phyloP scores from a whole-genome alignment of 2,113 vertebrate genomes.

The Tyto alba region DNA sequence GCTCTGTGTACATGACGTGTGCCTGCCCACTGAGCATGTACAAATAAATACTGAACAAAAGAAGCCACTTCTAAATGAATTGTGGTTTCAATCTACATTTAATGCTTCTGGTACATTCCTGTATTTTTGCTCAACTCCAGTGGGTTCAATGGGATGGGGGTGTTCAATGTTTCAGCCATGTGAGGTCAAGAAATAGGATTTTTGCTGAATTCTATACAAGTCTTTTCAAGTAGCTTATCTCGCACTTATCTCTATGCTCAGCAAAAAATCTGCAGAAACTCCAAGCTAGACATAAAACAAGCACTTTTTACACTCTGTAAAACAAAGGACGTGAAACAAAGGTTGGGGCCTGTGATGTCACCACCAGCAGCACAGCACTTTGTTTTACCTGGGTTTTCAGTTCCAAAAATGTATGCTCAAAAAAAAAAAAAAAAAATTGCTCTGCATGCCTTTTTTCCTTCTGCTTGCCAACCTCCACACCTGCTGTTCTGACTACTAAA shows the following conservation, averaged over 20 bases:
- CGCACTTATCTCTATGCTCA: not conserved
- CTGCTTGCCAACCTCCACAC: slow-evolving; percentile 37
- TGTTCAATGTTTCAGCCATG: not conserved
- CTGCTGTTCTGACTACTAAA: slow-evolving; percentile 38
- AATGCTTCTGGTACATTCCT: not conserved
- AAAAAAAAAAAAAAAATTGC: not conserved
- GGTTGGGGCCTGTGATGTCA: not conserved
- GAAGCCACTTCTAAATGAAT: not conserved
- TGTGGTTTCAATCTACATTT: not conserved
- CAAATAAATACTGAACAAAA: not conserved
- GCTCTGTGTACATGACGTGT: not conserved
- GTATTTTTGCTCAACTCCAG: not conserved
- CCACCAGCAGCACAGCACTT: not conserved
- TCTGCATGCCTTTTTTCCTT: not conserved
- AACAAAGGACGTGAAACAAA: not conserved
- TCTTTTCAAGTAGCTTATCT: not conserved
- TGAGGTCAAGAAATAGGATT: not conserved
- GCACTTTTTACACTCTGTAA: not conserved
- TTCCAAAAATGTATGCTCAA: not conserved
- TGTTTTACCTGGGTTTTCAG: not conserved
- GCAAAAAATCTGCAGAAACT: not conserved
- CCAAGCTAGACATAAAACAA: not conserved
- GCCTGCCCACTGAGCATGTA: not conserved
- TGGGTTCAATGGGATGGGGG: not conserved
- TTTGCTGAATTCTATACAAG: not conserved